Evolutionary conservation across 2,888 invertebrate species (phyloP).

Genomic region (Himalopsyche kuldschensis): DNA sequence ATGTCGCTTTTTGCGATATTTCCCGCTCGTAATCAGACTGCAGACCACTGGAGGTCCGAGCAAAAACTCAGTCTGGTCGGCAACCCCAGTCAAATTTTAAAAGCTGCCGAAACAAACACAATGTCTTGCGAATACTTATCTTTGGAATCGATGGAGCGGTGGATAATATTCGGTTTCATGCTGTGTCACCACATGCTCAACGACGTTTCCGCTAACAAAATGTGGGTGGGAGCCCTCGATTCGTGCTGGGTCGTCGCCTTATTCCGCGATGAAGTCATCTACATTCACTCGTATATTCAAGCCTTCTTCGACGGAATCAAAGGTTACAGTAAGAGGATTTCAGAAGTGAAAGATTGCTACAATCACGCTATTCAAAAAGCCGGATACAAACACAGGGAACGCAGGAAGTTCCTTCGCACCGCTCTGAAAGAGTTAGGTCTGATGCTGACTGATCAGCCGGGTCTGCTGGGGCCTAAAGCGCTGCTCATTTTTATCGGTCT

Average conservation of each 20-base stretch:
- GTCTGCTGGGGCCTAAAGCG: constrained; percentile 95
- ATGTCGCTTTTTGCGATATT: constrained; percentile 87
- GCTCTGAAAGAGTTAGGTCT: constrained; percentile 93
- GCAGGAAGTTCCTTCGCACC: constrained; percentile 93
- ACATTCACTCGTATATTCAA: constrained; percentile 92
- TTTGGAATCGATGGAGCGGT: constrained; percentile 91
- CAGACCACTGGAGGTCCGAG: constrained; percentile 92
- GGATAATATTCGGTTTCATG: constrained; percentile 94
- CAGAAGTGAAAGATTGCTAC: constrained; percentile 95
- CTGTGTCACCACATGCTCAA: constrained; percentile 87
- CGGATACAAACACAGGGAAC: constrained; percentile 88
- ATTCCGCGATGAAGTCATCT: constrained; percentile 96
- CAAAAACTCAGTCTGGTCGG: constrained; percentile 92
- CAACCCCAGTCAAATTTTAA: constrained; percentile 90
- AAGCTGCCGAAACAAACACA: constrained; percentile 91
- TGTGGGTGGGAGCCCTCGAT: constrained; percentile 91
- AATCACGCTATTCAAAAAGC: constrained; percentile 88
- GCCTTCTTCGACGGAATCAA: constrained; percentile 93
- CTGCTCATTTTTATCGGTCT: constrained; percentile 95
- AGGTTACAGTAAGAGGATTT: constrained; percentile 88
- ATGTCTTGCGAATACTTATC: constrained; percentile 98
- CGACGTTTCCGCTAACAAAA: constrained; percentile 79
- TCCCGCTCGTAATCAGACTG: constrained; percentile 84
- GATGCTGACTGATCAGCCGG: constrained; percentile 97
- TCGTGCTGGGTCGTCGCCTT: constrained; percentile 93